A percentile compares a stretch with the other conserved stretches of the same genome.
These are phyloP conservation scores for Tenualosa thibaudeaui DNA, from an alignment of 2,797 vertebrate genomes.

Conservation along the genomic window DNA sequence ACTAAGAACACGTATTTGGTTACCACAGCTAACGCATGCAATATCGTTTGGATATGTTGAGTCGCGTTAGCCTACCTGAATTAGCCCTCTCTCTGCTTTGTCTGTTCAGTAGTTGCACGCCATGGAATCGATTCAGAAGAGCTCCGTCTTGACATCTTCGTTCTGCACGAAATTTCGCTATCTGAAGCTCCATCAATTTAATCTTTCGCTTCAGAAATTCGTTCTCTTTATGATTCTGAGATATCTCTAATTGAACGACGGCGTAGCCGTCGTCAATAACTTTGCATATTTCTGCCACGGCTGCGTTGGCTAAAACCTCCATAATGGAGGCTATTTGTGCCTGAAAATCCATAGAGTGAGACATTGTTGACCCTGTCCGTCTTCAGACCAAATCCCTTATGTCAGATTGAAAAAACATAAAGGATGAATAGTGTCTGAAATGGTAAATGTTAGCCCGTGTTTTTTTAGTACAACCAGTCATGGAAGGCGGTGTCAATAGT, in stretches of 20 bases:
- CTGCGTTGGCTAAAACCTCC: conserved; percentile 9
- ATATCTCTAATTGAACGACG: conserved; percentile 16
- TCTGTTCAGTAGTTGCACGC: conserved; percentile 7
- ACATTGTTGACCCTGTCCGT: neutral
- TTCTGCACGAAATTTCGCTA: conserved; percentile 1
- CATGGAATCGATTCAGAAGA: conserved; percentile 9
- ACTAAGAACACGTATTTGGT: neutral
- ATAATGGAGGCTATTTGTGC: conserved; percentile 9
- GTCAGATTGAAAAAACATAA: neutral
- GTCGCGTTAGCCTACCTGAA: conserved; percentile 10
- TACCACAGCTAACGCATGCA: neutral
- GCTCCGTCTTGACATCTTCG: conserved; percentile 20
- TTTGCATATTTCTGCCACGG: conserved; percentile 23
- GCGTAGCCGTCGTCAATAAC: conserved; percentile 21
- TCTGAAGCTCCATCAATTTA: conserved; percentile 21
- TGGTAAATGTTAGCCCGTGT: neutral
- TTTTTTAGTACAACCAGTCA: neutral
- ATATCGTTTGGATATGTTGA: neutral
- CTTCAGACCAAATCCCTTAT: neutral
- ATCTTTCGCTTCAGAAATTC: conserved; percentile 14
- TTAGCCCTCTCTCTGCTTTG: conserved; percentile 13
- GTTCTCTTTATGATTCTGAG: conserved; percentile 20
- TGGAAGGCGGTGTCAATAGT: conserved; percentile 2
- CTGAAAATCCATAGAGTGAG: conserved; percentile 15
- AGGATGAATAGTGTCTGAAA: neutral